A percentile compares a stretch with the other conserved stretches of the same genome.
phyloP scores from a whole-genome alignment of 2,888 invertebrate species.

The Aelia acuminata region DNA sequence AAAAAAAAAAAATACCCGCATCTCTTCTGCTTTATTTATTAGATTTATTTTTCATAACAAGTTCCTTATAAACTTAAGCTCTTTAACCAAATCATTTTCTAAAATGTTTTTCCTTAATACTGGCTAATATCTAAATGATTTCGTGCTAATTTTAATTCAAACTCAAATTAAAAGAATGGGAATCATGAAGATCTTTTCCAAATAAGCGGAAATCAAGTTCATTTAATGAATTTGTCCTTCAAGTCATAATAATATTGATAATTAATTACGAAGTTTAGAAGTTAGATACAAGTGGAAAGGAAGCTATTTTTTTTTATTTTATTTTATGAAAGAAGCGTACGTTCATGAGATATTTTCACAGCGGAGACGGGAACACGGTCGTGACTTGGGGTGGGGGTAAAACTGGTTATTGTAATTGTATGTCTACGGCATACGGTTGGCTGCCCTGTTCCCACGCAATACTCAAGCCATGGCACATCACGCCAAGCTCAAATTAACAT shows the following conservation, averaged over 20 bases:
- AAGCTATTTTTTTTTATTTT: background rate
- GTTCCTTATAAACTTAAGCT: too few relatives aligned
- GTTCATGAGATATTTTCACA: constrained; percentile 7
- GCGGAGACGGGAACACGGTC: constrained; percentile 2
- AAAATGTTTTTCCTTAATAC: too few relatives aligned
- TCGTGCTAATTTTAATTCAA: too few relatives aligned
- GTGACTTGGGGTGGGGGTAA: constrained; percentile 41
- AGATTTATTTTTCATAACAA: too few relatives aligned
- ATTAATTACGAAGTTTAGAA: background rate
- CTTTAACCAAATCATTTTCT: too few relatives aligned
- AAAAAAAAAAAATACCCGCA: too few relatives aligned
- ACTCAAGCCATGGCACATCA: constrained; percentile 18
- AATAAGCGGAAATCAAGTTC: background rate
- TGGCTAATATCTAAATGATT: too few relatives aligned
- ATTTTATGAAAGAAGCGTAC: background rate
- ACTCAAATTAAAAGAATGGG: too few relatives aligned
- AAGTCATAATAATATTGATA: background rate
- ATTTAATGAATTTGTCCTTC: background rate
- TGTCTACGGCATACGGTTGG: constrained; percentile 42
- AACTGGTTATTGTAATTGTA: constrained; percentile 59
- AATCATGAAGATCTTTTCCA: background rate
- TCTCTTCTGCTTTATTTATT: too few relatives aligned
- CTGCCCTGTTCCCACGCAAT: constrained; percentile 55
- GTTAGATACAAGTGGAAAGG: background rate
- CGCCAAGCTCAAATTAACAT: constrained; percentile 37